A percentile compares a stretch with the other conserved stretches of the same genome.
Evolutionary conservation across 2,113 vertebrate species (phyloP).

Genomic region (Amphiprion ocellaris): DNA sequence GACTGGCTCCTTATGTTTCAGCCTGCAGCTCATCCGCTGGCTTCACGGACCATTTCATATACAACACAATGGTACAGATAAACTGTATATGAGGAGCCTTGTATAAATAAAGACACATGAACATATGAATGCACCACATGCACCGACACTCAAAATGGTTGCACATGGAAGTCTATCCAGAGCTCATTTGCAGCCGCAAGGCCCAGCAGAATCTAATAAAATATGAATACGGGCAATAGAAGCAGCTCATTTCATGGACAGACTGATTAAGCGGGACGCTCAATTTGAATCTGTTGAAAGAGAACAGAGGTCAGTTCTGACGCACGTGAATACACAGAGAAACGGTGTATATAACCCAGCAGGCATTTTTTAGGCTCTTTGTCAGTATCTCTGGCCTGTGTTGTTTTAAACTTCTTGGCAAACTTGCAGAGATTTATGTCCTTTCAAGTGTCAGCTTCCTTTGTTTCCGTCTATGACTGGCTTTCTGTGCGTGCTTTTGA

Average conservation of each 20-base stretch:
- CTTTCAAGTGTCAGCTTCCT: constrained; percentile 44
- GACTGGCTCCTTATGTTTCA: constrained; percentile 27
- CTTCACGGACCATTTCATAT: constrained; percentile 23
- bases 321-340: constrained; percentile 24
- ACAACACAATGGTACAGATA: not conserved
- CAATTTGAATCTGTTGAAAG: constrained; percentile 8
- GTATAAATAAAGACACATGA: constrained; percentile 18
- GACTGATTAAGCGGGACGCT: constrained; percentile 13
- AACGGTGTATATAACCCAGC: not conserved
- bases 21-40: constrained; percentile 23
- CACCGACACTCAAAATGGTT: not conserved
- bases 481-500: constrained; percentile 3
- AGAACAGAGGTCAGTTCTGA: constrained; percentile 25
- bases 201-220: constrained; percentile 27
- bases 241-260: not conserved
- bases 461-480: constrained; percentile 7
- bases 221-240: not conserved
- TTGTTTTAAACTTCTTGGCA: constrained; percentile 52
- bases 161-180: not conserved
- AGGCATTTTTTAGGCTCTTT: constrained; percentile 31
- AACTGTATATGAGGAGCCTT: constrained; percentile 7
- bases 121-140: not conserved
- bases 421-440: constrained; percentile 34
- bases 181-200: not conserved
- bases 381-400: constrained; percentile 40